Conservation (phyloP, 1,140 invertebrate genomes). For the Ptiloglossa arizonensis region DNA sequence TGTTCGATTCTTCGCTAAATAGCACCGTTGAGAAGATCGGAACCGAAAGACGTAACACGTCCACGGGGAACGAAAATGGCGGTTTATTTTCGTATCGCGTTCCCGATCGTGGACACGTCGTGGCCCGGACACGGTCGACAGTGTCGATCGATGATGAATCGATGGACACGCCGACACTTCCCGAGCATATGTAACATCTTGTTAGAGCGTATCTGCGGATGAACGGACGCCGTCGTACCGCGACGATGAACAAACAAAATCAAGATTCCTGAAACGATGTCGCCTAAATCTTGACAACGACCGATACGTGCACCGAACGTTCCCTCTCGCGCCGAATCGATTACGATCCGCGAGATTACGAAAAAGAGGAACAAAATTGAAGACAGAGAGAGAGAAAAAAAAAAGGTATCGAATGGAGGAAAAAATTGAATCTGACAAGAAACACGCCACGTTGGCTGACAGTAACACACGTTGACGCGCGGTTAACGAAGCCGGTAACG, state of each 20-base stretch:
- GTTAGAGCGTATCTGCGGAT: slow-evolving; percentile 3
- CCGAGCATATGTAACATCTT: slow-evolving; percentile 26
- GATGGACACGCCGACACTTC: slow-evolving; percentile 9
- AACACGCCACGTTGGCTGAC: background rate
- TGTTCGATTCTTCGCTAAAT: background rate
- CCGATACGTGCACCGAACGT: too few species aligned
- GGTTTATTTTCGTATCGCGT: slow-evolving; percentile 1
- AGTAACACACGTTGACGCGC: too few species aligned
- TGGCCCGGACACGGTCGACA: slow-evolving; percentile 1
- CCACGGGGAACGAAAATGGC: background rate
- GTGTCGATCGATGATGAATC: slow-evolving; percentile 39
- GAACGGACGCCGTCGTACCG: background rate
- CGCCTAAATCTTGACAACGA: background rate
- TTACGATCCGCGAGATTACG: too few species aligned
- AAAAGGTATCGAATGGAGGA: too few species aligned
- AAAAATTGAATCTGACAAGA: background rate
- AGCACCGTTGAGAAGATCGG: background rate
- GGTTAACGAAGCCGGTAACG: slow-evolving; percentile 1
- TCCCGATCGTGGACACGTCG: background rate
- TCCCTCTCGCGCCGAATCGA: too few species aligned
- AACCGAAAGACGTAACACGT: too few species aligned
- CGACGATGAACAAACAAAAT: background rate
- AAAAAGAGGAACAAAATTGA: too few species aligned
- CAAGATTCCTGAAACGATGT: background rate
- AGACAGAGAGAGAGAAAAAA: too few species aligned